Percentiles rank a stretch among this genome's conserved stretches.
These are phyloP conservation scores for Fistularia commersonii DNA, from an alignment of 2,797 vertebrate genomes.

Conservation along the genomic window DNA sequence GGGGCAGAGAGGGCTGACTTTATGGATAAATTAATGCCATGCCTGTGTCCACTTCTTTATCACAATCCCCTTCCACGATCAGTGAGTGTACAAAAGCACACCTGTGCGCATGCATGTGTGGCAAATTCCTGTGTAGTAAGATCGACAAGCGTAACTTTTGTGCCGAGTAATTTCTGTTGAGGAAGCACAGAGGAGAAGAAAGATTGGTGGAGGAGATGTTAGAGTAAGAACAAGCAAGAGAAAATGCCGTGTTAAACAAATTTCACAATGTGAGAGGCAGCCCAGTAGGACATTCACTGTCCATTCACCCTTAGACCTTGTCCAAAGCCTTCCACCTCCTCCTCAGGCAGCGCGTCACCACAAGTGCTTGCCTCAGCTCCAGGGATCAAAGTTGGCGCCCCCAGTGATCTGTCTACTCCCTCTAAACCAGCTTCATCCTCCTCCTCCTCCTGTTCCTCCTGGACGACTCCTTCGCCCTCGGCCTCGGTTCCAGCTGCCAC, in stretches of 20 bases:
- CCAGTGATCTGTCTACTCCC: slow-evolving; percentile 56
- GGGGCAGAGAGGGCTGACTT: slow-evolving; percentile 15
- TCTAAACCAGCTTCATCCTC: slow-evolving; percentile 66
- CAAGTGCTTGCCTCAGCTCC: slow-evolving; percentile 52
- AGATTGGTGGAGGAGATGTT: slow-evolving; percentile 48
- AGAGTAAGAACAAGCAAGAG: slow-evolving; percentile 55
- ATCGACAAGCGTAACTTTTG: slow-evolving; percentile 57
- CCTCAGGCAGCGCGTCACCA: slow-evolving; percentile 52
- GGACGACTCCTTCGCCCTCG: slow-evolving; percentile 56
- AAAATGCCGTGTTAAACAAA: slow-evolving; percentile 49
- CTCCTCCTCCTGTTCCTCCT: slow-evolving; percentile 69
- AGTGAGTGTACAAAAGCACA: slow-evolving; percentile 43
- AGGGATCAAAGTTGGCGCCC: slow-evolving; percentile 48
- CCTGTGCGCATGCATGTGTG: slow-evolving; percentile 57
- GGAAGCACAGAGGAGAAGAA: slow-evolving; percentile 57
- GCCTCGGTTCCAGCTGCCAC: slow-evolving; percentile 48
- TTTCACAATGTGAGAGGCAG: slow-evolving; percentile 54
- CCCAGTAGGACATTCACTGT: slow-evolving; percentile 66
- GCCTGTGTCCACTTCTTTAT: slow-evolving; percentile 67
- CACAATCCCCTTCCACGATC: slow-evolving; percentile 31
- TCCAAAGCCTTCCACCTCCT: slow-evolving; percentile 69
- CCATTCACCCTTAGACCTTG: slow-evolving; percentile 76
- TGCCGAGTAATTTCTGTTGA: slow-evolving; percentile 50
- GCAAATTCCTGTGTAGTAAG: slow-evolving; percentile 50
- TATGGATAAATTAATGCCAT: slow-evolving; percentile 47